Base-by-base conservation (phyloP, 2,888 invertebrate genomes). In the Ephialtes manifestator region DNA sequence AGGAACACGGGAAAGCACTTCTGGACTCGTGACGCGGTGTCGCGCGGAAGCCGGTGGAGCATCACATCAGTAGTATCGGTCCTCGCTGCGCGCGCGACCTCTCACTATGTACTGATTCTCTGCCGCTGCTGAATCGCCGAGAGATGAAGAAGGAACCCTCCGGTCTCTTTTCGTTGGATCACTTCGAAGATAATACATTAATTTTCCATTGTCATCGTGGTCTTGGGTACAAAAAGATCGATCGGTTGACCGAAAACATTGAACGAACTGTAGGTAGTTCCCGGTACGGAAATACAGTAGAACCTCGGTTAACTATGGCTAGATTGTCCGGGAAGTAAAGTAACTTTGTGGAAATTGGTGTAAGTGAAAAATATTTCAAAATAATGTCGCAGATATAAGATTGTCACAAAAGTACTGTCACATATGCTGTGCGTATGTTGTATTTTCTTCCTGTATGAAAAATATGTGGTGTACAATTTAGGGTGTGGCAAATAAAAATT, bases 1-100 rank as follows among this genome's bases (percentile, higher is more conserved):
- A 93, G 93, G 92, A 93, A 94, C 94, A 94, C 90, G 93, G 89
- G 93, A 94, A 94, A 94, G 94, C 94, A 94, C 94, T 94, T 93
- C 91, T 93, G 90, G 92, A 93, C 91, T 92, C 90, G 89, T 91
- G 90, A 90, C 90, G 90, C 88, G 89, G 87, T 89, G 89, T 89
- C 87, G 87, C 76, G 78, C 51, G 31, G 68, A 65, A 67, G 51
- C 48, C 75, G 75, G 65, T 58, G 68, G 70, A 67, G 63, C 87
- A 88, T 88, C 90, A 89, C 87, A 87, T 83, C 81, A 80, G 70
- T 81, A 74, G 72, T 67, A 83, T 85, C 85, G 84, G 39, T 65
- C 65, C 81, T 46, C 74, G 72, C 20, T 39, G 39, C 18, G 24
- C n/a, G 75, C 67, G 65, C 86, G 74, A 77, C 81, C 81, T 79